A percentile compares a stretch with the other conserved stretches of the same genome.
Conservation (phyloP, 2,113 vertebrate species). For the Nipponia nippon region DNA sequence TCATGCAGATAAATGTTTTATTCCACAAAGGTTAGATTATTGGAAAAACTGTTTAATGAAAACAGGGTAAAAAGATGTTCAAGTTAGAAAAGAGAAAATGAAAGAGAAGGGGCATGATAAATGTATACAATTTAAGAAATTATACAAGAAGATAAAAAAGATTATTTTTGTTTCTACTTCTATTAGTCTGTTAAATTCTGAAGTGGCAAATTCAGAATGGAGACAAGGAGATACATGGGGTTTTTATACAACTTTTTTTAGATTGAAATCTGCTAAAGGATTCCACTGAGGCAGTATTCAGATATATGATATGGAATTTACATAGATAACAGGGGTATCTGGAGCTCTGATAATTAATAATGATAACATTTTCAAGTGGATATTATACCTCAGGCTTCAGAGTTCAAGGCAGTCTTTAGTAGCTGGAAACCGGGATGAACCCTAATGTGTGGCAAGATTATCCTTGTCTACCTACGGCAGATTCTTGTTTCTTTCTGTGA, state of each 20-base stretch:
- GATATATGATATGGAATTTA: neutral
- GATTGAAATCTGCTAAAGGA: neutral
- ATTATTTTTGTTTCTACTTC: neutral
- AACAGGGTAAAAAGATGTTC: neutral
- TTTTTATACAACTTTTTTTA: neutral
- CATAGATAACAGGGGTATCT: neutral
- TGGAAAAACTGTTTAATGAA: neutral
- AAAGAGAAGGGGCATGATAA: neutral
- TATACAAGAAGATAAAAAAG: neutral
- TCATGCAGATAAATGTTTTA: neutral
- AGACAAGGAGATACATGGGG: accelerated
- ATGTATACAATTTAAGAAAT: neutral
- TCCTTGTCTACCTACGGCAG: neutral
- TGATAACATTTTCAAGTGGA: neutral
- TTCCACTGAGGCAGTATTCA: neutral
- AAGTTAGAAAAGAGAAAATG: neutral
- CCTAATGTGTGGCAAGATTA: neutral
- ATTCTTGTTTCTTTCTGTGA: constrained; percentile 15
- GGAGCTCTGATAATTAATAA: neutral
- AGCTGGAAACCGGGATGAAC: neutral
- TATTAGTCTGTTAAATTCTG: neutral
- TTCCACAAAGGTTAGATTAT: neutral
- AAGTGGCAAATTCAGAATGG: neutral
- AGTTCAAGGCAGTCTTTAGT: neutral
- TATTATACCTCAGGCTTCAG: neutral